Evolutionary conservation across 2,797 vertebrate genomes (phyloP).

Genomic region (Pseudochirops corinnae): DNA sequence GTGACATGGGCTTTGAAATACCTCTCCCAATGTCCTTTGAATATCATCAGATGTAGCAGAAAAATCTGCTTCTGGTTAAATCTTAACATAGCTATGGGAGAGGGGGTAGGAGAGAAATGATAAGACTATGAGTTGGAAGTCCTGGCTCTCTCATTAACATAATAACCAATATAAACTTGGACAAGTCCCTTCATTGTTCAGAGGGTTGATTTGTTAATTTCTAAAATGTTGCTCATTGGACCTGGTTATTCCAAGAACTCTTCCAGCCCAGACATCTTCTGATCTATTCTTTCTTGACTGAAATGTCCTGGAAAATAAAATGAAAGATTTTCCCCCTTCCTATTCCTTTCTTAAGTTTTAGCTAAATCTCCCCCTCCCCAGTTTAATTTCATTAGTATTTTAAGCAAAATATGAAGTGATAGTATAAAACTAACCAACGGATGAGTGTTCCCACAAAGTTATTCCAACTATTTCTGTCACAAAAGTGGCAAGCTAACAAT

Average conservation of each 20-base stretch:
- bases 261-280: not conserved
- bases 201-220: not conserved
- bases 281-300: not conserved
- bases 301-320: not conserved
- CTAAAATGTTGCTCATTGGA: not conserved
- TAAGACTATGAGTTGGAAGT: not conserved
- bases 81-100: not conserved
- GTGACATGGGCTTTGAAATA: not conserved
- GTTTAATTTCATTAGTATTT: constrained; percentile 10
- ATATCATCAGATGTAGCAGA: not conserved
- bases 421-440: not conserved
- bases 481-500: not conserved
- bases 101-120: not conserved
- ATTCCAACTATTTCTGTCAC: not conserved
- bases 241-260: not conserved
- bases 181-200: not conserved
- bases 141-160: not conserved
- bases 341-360: not conserved
- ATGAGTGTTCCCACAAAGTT: not conserved
- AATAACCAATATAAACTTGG: not conserved
- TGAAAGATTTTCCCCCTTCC: constrained; percentile 10
- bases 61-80: not conserved
- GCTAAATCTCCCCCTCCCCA: not conserved
- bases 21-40: not conserved
- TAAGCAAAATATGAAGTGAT: not conserved